These are phyloP conservation scores for Parnassius glacialis DNA, from an alignment of 2,888 invertebrate genomes.

Conservation along the genomic window DNA sequence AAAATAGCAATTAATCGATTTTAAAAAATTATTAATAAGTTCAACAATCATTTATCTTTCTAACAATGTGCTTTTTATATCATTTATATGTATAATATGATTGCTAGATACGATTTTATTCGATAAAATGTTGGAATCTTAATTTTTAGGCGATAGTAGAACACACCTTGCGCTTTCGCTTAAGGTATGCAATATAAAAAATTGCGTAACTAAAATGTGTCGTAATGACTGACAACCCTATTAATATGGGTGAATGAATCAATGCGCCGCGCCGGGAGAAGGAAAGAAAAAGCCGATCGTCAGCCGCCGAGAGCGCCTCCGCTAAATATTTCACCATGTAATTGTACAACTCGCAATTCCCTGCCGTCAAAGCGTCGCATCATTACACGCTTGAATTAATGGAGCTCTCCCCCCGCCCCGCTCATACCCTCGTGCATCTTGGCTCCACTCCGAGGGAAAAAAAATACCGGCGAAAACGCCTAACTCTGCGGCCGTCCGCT, in stretches of 20 bases:
- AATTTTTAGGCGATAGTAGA: no score
- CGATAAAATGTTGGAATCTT: no score
- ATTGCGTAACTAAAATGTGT: no score
- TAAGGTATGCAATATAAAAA: no score
- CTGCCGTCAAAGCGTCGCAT: constrained; percentile 46
- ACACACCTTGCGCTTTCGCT: no score
- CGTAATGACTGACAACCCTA: neutral
- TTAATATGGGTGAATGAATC: constrained; percentile 9
- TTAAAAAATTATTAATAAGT: no score
- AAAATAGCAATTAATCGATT: no score
- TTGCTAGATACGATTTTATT: no score
- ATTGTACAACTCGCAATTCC: constrained; percentile 51
- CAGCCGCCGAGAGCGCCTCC: constrained; percentile 33
- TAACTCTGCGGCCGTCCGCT: constrained; percentile 47
- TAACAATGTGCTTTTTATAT: no score
- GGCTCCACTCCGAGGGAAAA: constrained; percentile 27
- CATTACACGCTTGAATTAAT: constrained; percentile 48
- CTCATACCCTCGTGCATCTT: constrained; percentile 1
- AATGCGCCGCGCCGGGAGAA: constrained; percentile 12
- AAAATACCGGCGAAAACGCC: constrained; percentile 37
- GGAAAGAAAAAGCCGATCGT: constrained; percentile 7
- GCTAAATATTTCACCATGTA: constrained; percentile 62
- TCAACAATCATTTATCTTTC: no score
- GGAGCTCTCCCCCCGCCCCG: constrained; percentile 31
- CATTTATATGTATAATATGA: no score